Percentiles rank a stretch among this genome's conserved stretches.
phyloP scores from a whole-genome alignment of 2,113 vertebrate genomes.

The Petaurus breviceps region DNA sequence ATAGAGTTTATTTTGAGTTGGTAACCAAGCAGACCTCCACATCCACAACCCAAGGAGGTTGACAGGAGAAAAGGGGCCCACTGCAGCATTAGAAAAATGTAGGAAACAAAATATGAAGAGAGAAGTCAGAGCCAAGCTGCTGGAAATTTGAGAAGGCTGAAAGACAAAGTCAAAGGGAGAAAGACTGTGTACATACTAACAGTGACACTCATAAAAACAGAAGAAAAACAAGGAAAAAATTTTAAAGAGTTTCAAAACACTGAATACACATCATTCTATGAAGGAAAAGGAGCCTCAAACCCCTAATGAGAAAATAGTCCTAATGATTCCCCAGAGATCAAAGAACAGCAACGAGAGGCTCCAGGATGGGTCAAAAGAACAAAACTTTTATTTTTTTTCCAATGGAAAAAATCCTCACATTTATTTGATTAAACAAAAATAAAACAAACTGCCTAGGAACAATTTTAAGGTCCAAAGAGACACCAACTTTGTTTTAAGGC shows the following conservation, averaged over 20 bases:
- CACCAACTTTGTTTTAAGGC: slow-evolving; percentile 91
- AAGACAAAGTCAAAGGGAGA: background rate
- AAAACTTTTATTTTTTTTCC: too few species aligned
- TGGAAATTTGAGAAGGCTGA: background rate
- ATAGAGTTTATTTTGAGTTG: background rate
- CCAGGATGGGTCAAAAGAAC: background rate
- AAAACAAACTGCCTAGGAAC: slow-evolving; percentile 97
- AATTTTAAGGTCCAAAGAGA: slow-evolving; percentile 97
- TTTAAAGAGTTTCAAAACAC: background rate
- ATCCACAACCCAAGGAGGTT: background rate
- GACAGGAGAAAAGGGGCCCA: background rate
- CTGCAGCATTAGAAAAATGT: background rate
- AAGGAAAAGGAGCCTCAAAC: background rate
- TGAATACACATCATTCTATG: background rate
- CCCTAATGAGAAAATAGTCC: background rate
- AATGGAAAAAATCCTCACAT: slow-evolving; percentile 84
- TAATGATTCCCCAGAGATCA: background rate
- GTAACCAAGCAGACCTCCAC: background rate
- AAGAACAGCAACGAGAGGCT: background rate
- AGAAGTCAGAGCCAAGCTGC: background rate
- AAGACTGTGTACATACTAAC: background rate
- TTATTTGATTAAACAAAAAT: slow-evolving; percentile 97
- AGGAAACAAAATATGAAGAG: background rate
- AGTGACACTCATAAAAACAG: background rate
- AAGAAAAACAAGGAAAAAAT: background rate